phyloP scores from a whole-genome alignment of 1,140 invertebrate genomes.

The Physella acuta region DNA sequence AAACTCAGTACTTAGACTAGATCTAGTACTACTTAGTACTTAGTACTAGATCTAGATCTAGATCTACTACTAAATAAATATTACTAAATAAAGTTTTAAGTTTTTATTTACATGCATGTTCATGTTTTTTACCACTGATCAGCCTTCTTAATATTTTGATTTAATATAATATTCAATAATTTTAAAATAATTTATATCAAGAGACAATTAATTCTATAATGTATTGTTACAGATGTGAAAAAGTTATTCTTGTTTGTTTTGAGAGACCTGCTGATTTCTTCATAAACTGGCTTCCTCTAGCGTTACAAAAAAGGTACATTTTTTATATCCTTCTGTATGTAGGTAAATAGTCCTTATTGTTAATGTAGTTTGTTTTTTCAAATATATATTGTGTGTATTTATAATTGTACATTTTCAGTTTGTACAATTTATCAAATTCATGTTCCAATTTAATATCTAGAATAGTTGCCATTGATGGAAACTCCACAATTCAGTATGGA shows the following conservation, averaged over 20 bases:
- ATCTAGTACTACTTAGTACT: background rate
- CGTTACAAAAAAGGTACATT: background rate
- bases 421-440: background rate
- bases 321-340: background rate
- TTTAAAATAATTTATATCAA: no score
- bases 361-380: background rate
- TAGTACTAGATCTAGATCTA: background rate
- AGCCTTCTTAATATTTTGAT: no score
- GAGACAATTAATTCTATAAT: no score
- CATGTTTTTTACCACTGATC: no score
- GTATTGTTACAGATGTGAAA: constrained; percentile 1
- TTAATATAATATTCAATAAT: no score
- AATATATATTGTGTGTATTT: background rate
- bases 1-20: no score
- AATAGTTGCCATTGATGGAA: background rate
- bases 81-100: background rate
- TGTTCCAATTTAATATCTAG: background rate
- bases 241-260: constrained; percentile 9
- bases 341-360: background rate
- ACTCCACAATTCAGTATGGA: background rate
- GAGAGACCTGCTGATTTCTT: constrained; percentile 7
- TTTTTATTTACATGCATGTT: background rate
- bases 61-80: background rate
- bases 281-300: constrained; percentile 1
- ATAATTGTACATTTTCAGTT: background rate